Conservation (phyloP, 2,797 vertebrate species). For the Alectoris magna region DNA sequence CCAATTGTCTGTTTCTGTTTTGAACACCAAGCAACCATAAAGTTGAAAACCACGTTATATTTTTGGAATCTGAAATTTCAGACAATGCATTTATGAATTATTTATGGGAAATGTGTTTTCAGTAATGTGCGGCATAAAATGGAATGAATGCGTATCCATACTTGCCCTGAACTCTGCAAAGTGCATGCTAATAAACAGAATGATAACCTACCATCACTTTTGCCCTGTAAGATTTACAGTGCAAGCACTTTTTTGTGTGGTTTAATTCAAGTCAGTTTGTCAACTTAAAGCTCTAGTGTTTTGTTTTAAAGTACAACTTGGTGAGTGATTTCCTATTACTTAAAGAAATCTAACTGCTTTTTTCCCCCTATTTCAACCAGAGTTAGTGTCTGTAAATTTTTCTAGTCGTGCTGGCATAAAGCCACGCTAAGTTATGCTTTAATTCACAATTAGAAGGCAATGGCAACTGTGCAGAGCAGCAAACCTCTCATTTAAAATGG, state of each 20-base stretch:
- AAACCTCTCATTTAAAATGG: slow-evolving; percentile 72
- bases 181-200: slow-evolving; percentile 71
- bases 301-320: slow-evolving; percentile 48
- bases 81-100: slow-evolving; percentile 74
- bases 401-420: slow-evolving; percentile 53
- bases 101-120: slow-evolving; percentile 72
- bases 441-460: slow-evolving; percentile 77
- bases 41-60: slow-evolving; percentile 52
- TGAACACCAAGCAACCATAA: slow-evolving; percentile 62
- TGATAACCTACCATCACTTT: slow-evolving; percentile 58
- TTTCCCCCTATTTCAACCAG: not conserved
- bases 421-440: slow-evolving; percentile 70
- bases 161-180: slow-evolving; percentile 73
- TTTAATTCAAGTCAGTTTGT: slow-evolving; percentile 67
- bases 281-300: slow-evolving; percentile 43
- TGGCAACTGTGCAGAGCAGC: slow-evolving; percentile 64
- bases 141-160: slow-evolving; percentile 67
- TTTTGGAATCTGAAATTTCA: slow-evolving; percentile 74
- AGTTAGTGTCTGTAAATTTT: slow-evolving; percentile 61
- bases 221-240: slow-evolving; percentile 64
- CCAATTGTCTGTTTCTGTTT: slow-evolving; percentile 62
- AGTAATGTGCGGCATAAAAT: slow-evolving; percentile 69
- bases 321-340: slow-evolving; percentile 53
- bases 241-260: slow-evolving; percentile 59
- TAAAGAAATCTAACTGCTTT: slow-evolving; percentile 41